phyloP scores from a whole-genome alignment of 2,888 invertebrate genomes.

The Drosophila pseudotakahashii region DNA sequence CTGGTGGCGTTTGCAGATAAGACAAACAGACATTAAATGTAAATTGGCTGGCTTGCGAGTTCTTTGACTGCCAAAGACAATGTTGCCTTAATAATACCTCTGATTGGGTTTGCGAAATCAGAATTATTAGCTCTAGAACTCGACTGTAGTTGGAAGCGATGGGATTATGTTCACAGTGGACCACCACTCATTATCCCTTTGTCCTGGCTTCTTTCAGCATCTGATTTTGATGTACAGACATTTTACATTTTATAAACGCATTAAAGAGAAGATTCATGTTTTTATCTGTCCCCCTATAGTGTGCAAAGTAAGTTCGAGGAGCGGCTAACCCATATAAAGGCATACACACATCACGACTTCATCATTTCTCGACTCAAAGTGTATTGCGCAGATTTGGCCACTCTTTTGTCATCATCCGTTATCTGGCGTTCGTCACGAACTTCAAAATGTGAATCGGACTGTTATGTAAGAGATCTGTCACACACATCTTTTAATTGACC shows the following conservation, averaged over 20 bases:
- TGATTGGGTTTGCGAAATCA: slow-evolving; percentile 61
- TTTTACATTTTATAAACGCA: background rate
- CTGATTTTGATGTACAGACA: too few species aligned
- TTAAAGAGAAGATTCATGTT: slow-evolving; percentile 56
- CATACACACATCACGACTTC: background rate
- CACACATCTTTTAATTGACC: slow-evolving; percentile 52
- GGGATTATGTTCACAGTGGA: too few species aligned
- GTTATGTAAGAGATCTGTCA: slow-evolving; percentile 61
- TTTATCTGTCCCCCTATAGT: slow-evolving; percentile 3
- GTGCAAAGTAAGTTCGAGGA: background rate
- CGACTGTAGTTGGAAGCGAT: too few species aligned
- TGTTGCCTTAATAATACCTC: slow-evolving; percentile 71
- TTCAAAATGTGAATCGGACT: slow-evolving; percentile 55
- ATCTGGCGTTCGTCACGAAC: slow-evolving; percentile 53
- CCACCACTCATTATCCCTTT: too few species aligned
- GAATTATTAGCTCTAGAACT: slow-evolving; percentile 34
- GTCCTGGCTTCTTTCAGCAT: too few species aligned
- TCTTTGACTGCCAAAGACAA: slow-evolving; percentile 25
- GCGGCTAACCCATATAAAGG: slow-evolving; percentile 3
- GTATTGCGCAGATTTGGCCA: slow-evolving; percentile 33
- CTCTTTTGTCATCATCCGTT: slow-evolving; percentile 59
- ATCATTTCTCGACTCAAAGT: slow-evolving; percentile 6
- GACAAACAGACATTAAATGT: slow-evolving; percentile 67
- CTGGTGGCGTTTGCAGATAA: background rate
- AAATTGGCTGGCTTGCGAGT: slow-evolving; percentile 37